A percentile compares a stretch with the other conserved stretches of the same genome.
These are phyloP conservation scores for Coracias cyanogaster DNA, from an alignment of 2,797 vertebrate species.

Conservation along the genomic window DNA sequence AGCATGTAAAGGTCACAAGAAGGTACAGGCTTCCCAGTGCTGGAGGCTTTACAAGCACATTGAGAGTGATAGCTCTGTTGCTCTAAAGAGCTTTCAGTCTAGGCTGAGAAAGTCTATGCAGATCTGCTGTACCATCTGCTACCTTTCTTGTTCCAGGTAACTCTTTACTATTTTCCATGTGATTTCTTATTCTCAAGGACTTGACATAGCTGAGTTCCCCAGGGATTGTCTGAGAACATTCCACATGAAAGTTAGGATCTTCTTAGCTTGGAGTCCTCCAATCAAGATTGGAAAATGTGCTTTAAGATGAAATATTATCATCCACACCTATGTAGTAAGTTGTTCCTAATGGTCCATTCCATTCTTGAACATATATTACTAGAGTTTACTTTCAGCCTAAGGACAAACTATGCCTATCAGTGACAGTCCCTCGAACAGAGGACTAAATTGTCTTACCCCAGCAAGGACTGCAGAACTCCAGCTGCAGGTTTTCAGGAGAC, in stretches of 20 bases:
- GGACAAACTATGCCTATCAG: neutral
- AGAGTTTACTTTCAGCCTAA: neutral
- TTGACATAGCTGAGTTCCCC: neutral
- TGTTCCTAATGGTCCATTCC: neutral
- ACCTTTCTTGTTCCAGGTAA: neutral
- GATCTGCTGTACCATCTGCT: neutral
- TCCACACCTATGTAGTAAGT: neutral
- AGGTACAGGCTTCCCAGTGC: neutral
- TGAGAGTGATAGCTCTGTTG: neutral
- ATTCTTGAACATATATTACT: neutral
- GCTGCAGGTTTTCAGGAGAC: neutral
- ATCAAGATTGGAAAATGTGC: neutral
- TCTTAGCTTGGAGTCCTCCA: neutral
- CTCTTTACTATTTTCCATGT: neutral
- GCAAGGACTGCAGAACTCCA: neutral
- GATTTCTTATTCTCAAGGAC: neutral
- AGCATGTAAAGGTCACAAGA: neutral
- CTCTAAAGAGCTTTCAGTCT: neutral
- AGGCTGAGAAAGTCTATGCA: neutral
- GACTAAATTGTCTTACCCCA: neutral
- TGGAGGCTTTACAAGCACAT: neutral
- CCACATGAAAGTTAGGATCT: neutral
- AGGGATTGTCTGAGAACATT: neutral
- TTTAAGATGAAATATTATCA: neutral
- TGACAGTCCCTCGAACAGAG: neutral